phyloP scores from a whole-genome alignment of 1,140 invertebrate species.

The Cherax destructor region DNA sequence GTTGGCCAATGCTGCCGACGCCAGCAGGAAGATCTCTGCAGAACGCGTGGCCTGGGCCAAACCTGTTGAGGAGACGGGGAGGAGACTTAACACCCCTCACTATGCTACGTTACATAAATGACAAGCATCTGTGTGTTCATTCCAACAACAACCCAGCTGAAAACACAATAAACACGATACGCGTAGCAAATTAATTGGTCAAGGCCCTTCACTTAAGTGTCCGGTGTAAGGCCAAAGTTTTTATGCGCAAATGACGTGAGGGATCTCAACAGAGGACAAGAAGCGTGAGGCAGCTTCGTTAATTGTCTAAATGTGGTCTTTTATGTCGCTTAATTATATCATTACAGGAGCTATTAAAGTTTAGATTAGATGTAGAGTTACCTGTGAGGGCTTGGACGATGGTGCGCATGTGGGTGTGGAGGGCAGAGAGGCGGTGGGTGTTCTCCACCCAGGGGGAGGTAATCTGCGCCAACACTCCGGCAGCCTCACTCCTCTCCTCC shows the following conservation, averaged over 20 bases:
- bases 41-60: conserved; percentile 82
- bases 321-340: no score
- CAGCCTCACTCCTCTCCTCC: conserved; percentile 85
- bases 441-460: conserved; percentile 90
- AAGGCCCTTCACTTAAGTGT: no score
- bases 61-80: conserved; percentile 74
- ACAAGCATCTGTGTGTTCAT: no score
- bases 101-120: no score
- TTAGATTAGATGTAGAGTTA: not conserved
- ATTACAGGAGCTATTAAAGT: not conserved
- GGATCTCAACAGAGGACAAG: no score
- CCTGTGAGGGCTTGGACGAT: conserved; percentile 80
- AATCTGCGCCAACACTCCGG: conserved; percentile 90
- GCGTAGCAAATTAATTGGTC: no score
- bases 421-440: conserved; percentile 81
- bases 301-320: no score
- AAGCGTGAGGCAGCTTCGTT: no score
- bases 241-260: no score
- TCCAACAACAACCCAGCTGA: no score
- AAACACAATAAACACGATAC: no score
- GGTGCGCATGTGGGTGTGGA: conserved; percentile 79
- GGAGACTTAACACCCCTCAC: not conserved
- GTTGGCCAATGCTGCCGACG: conserved; percentile 89
- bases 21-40: conserved; percentile 86
- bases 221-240: no score